phyloP scores from a whole-genome alignment of 1,140 invertebrate species.

The Solen grandis region DNA sequence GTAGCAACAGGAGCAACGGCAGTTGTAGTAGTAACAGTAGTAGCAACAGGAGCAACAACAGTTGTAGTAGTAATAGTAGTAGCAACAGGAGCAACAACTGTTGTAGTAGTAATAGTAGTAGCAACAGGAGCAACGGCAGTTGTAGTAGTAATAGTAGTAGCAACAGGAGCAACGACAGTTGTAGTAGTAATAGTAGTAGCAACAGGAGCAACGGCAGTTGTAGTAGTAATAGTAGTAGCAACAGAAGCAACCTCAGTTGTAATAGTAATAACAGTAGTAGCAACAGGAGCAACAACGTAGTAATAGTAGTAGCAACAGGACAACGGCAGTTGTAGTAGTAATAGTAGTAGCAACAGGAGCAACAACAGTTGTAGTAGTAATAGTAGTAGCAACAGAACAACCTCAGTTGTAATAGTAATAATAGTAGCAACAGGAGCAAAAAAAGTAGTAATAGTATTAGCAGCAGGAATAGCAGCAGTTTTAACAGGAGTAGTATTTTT shows the following conservation, averaged over 20 bases:
- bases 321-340: no score
- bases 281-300: not conserved
- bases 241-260: not conserved
- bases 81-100: not conserved
- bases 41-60: not conserved
- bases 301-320: slow-evolving; percentile 11
- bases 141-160: slow-evolving; percentile 4
- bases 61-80: not conserved
- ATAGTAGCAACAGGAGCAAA: no score
- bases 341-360: no score
- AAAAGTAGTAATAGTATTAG: no score
- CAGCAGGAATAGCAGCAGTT: no score
- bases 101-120: not conserved
- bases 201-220: slow-evolving; percentile 4
- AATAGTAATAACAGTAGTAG: slow-evolving; percentile 2
- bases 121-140: slow-evolving; percentile 2
- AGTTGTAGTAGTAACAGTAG: not conserved
- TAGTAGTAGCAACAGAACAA: no score
- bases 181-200: slow-evolving; percentile 21
- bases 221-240: slow-evolving; percentile 19
- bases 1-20: not conserved
- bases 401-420: no score
- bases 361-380: no score
- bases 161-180: slow-evolving; percentile 9
- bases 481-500: no score